These are phyloP conservation scores for Megaceryle alcyon DNA, from an alignment of 2,797 vertebrate species.

Conservation along the genomic window DNA sequence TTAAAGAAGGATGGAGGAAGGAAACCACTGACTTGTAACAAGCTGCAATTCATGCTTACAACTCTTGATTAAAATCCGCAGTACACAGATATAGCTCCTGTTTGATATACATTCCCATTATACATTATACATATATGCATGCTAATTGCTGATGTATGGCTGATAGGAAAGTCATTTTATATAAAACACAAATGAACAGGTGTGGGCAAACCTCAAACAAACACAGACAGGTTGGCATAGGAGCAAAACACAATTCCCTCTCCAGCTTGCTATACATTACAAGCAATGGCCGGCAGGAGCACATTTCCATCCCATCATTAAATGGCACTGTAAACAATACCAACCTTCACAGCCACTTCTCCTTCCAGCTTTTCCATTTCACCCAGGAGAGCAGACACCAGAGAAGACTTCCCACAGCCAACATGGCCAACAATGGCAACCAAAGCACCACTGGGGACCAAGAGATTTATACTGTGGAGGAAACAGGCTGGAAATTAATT, in stretches of 20 bases:
- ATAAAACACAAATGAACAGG: neutral
- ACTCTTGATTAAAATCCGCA: neutral
- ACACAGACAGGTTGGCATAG: neutral
- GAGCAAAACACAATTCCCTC: neutral
- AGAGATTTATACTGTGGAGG: conserved; percentile 85
- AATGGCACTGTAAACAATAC: conserved; percentile 17
- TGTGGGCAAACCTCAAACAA: conserved; percentile 1
- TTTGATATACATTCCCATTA: neutral
- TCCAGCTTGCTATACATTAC: neutral
- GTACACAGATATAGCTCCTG: neutral
- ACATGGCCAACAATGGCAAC: conserved; percentile 94
- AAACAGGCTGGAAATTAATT: conserved; percentile 66
- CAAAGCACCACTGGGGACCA: conserved; percentile 90
- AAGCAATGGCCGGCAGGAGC: neutral
- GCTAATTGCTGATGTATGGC: neutral
- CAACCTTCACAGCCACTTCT: conserved; percentile 87
- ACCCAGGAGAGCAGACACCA: conserved; percentile 92
- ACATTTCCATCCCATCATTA: neutral
- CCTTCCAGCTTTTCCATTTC: conserved; percentile 97
- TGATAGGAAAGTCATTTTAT: neutral
- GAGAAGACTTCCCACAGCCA: conserved; percentile 95
- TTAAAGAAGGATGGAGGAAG: conserved; percentile 52
- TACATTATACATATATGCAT: neutral
- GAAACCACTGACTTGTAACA: neutral
- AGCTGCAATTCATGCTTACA: neutral